These are phyloP conservation scores for Butorides virescens DNA, from an alignment of 2,113 vertebrate species.

Conservation along the genomic window DNA sequence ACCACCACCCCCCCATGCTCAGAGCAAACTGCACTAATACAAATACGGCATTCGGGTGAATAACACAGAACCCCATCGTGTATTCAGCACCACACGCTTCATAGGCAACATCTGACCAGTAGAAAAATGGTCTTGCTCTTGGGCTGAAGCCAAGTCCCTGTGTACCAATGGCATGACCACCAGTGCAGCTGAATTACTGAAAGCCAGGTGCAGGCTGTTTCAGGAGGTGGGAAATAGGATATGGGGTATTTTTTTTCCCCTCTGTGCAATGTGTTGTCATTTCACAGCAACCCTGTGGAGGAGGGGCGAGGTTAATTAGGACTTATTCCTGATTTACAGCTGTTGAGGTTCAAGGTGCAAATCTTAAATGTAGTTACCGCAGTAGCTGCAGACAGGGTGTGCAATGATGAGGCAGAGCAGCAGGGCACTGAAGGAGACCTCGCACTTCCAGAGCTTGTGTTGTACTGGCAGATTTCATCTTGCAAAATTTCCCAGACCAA, in stretches of 20 bases:
- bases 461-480: neutral
- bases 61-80: neutral
- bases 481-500: neutral
- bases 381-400: neutral
- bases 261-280: neutral
- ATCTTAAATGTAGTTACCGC: neutral
- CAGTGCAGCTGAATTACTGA: neutral
- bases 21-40: neutral
- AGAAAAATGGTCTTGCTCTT: neutral
- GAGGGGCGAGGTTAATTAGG: neutral
- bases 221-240: neutral
- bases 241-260: neutral
- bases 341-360: neutral
- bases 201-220: neutral
- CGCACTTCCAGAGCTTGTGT: neutral
- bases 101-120: neutral
- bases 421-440: neutral
- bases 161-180: neutral
- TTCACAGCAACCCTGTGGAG: neutral
- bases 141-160: neutral
- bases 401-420: neutral
- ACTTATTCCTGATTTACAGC: neutral
- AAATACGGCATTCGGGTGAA: neutral
- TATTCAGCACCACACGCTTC: neutral
- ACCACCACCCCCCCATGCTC: neutral